A percentile compares a stretch with the other conserved stretches of the same genome.
phyloP scores from a whole-genome alignment of 2,797 vertebrate genomes.

The Chloroceryle inda region DNA sequence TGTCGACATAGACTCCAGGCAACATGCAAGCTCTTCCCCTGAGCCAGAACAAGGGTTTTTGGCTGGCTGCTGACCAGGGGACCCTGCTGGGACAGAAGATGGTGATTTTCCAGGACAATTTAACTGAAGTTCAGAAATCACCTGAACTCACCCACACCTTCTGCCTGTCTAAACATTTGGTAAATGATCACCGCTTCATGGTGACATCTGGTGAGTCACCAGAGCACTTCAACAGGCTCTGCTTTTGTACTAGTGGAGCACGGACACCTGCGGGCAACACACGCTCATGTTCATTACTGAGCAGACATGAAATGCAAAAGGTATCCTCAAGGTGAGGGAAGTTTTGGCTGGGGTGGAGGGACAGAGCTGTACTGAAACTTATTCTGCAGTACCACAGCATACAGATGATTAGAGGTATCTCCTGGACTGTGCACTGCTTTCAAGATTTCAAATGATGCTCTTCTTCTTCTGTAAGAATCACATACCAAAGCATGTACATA shows the following conservation, averaged over 20 bases:
- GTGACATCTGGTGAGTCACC: not conserved
- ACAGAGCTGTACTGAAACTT: not conserved
- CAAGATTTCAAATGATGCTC: not conserved
- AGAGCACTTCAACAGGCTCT: not conserved
- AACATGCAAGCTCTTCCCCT: accelerated
- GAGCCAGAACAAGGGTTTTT: accelerated
- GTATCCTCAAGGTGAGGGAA: not conserved
- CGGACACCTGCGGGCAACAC: not conserved
- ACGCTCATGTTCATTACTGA: not conserved
- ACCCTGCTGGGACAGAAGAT: accelerated
- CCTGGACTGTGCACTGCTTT: not conserved
- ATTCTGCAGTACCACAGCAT: not conserved
- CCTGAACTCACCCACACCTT: not conserved
- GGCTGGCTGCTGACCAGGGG: not conserved
- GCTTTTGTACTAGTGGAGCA: not conserved
- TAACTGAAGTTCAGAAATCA: not conserved
- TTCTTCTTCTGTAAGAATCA: not conserved
- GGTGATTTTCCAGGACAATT: not conserved
- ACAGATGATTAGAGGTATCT: not conserved
- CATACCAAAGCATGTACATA: not conserved
- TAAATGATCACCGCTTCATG: not conserved
- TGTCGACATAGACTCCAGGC: not conserved
- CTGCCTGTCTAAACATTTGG: not conserved
- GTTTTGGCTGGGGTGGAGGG: not conserved
- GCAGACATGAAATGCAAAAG: not conserved